Percentiles rank a stretch among this genome's conserved stretches.
Evolutionary conservation across 2,888 invertebrate genomes (phyloP).

Genomic region (Hirudinaria manillensis): DNA sequence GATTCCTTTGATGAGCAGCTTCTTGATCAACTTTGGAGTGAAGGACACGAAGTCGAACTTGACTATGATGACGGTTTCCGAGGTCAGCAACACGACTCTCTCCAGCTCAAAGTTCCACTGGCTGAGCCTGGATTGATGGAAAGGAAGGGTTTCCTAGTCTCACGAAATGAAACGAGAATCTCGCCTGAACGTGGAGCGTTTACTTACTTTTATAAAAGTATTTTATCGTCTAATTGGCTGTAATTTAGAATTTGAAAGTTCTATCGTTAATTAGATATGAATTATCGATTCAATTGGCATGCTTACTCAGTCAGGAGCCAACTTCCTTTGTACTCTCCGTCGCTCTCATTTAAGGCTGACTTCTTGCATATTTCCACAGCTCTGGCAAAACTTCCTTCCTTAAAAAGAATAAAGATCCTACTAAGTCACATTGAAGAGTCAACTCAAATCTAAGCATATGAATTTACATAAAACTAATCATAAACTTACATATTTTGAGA

Average conservation of each 20-base stretch:
- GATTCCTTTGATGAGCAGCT: conserved; percentile 64
- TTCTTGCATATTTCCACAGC: conserved; percentile 67
- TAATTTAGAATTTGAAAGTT: too few species aligned
- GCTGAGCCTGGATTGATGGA: conserved; percentile 64
- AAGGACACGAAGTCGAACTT: conserved; percentile 81
- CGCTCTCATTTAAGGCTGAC: conserved; percentile 62
- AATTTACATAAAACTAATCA: too few species aligned
- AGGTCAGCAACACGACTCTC: conserved; percentile 68
- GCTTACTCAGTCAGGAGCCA: conserved; percentile 79
- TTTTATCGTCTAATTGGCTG: too few species aligned
- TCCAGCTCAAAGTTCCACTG: conserved; percentile 82
- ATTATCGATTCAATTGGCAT: too few species aligned
- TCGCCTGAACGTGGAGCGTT: too few species aligned
- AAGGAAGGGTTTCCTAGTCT: not conserved
- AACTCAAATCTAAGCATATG: not conserved
- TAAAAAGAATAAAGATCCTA: not conserved
- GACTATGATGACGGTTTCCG: conserved; percentile 67
- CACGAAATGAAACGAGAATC: too few species aligned
- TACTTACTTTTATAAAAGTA: too few species aligned
- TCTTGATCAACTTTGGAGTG: conserved; percentile 57
- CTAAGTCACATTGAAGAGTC: not conserved
- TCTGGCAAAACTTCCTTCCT: conserved; percentile 65
- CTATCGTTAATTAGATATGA: too few species aligned
- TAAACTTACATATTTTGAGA: too few species aligned
- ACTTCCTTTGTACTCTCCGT: conserved; percentile 68